phyloP scores from a whole-genome alignment of 2,113 vertebrate species.

The Scalopus aquaticus region DNA sequence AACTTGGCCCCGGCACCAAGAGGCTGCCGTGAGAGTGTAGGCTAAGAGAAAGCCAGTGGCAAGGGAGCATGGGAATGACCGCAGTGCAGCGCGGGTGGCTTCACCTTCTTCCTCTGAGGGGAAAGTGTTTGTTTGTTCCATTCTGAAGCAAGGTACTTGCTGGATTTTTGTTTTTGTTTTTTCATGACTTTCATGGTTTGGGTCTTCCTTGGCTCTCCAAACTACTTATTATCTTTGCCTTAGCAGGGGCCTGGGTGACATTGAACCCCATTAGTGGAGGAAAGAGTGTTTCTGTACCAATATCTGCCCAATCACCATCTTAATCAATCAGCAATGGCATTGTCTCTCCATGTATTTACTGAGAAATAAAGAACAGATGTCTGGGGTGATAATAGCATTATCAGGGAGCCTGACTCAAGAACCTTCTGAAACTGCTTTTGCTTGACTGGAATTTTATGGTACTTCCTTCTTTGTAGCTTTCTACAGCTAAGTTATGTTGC shows the following conservation, averaged over 20 bases:
- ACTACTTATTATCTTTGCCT: not conserved
- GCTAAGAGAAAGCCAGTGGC: not conserved
- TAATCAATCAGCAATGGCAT: not conserved
- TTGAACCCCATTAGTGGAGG: not conserved
- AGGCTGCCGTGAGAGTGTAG: not conserved
- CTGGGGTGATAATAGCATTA: not conserved
- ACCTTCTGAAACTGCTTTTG: not conserved
- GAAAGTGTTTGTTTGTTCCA: conserved; percentile 46
- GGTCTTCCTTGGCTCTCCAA: not conserved
- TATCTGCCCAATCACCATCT: not conserved
- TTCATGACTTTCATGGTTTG: not conserved
- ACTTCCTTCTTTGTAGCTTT: not conserved
- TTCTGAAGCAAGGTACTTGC: not conserved
- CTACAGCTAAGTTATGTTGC: not conserved
- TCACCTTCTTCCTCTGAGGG: not conserved
- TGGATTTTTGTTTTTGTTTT: conserved; percentile 12
- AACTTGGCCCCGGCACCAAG: not conserved
- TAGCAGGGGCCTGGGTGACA: not conserved
- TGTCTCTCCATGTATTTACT: not conserved
- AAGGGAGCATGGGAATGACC: not conserved
- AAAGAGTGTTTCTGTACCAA: fast-evolving
- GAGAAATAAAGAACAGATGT: not conserved
- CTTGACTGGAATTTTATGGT: not conserved
- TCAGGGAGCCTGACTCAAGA: not conserved
- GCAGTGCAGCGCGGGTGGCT: not conserved